Conservation (phyloP, 2,113 vertebrate genomes). For the Hypocryptadius cinnamomeus region DNA sequence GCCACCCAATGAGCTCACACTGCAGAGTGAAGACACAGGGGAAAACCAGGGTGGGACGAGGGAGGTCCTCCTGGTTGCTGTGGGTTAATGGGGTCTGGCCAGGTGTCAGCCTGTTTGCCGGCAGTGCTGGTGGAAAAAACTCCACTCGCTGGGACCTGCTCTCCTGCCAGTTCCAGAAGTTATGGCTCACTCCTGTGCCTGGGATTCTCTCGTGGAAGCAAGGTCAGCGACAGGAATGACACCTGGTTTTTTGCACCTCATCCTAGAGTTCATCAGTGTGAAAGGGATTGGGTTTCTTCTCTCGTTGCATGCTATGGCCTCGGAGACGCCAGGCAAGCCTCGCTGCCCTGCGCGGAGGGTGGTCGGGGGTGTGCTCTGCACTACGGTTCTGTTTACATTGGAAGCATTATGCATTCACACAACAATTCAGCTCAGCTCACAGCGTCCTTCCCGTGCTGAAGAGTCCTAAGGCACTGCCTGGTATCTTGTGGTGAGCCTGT, state of each 20-base stretch:
- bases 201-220: neutral
- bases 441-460: neutral
- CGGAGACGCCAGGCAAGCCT: neutral
- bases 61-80: rapidly evolving
- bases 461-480: neutral
- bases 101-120: rapidly evolving
- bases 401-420: neutral
- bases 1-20: neutral
- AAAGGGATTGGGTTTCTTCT: neutral
- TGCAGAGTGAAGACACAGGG: rapidly evolving
- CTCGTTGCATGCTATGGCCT: neutral
- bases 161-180: rapidly evolving
- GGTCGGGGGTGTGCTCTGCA: rapidly evolving
- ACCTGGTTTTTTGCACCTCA: neutral
- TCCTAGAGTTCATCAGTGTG: neutral
- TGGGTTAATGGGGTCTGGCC: neutral
- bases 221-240: neutral
- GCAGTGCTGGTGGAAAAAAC: neutral
- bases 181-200: neutral
- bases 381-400: neutral
- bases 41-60: rapidly evolving
- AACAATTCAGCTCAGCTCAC: neutral
- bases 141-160: rapidly evolving
- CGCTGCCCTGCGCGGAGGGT: neutral
- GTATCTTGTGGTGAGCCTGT: neutral